Percentiles rank a stretch among this genome's conserved stretches.
Evolutionary conservation across 2,113 vertebrate species (phyloP).

Genomic region (Toxostoma redivivum): DNA sequence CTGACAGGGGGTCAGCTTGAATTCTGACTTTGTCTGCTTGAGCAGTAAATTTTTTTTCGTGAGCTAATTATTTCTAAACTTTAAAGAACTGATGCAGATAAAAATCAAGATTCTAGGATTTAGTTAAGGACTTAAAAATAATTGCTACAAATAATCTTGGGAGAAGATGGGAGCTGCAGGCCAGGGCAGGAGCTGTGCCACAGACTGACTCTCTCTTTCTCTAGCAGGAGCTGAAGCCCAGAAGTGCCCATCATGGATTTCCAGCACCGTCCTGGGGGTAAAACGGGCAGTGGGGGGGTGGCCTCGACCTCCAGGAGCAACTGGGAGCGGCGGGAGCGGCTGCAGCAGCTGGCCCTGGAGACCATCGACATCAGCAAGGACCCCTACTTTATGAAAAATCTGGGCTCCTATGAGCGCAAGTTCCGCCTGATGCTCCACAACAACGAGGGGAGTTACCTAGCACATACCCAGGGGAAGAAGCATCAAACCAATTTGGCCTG

Average conservation of each 20-base stretch:
- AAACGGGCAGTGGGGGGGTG: conserved; percentile 93
- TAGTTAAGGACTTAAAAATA: too few species aligned
- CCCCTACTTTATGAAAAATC: conserved; percentile 98
- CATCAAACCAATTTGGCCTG: background rate
- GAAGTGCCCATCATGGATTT: conserved; percentile 83
- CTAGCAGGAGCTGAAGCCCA: background rate
- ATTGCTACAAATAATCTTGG: too few species aligned
- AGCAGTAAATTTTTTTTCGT: too few species aligned
- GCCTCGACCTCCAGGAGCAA: conserved; percentile 95
- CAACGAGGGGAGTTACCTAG: conserved; percentile 83
- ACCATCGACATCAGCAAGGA: conserved; percentile 99
- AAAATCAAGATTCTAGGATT: too few species aligned
- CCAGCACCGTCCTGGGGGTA: conserved; percentile 93
- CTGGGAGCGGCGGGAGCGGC: conserved; percentile 87
- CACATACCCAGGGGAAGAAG: background rate
- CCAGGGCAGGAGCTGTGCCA: too few species aligned
- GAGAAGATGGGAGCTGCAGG: too few species aligned
- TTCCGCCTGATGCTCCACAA: conserved; percentile 96
- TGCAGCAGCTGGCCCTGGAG: conserved; percentile 92
- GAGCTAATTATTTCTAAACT: too few species aligned
- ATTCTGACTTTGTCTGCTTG: background rate
- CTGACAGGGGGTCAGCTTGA: background rate
- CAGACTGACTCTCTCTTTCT: background rate
- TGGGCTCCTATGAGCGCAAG: conserved; percentile 97
- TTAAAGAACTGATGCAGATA: too few species aligned